Conservation (phyloP, 2,888 invertebrate genomes). For the Cryptocephalus moraei region DNA sequence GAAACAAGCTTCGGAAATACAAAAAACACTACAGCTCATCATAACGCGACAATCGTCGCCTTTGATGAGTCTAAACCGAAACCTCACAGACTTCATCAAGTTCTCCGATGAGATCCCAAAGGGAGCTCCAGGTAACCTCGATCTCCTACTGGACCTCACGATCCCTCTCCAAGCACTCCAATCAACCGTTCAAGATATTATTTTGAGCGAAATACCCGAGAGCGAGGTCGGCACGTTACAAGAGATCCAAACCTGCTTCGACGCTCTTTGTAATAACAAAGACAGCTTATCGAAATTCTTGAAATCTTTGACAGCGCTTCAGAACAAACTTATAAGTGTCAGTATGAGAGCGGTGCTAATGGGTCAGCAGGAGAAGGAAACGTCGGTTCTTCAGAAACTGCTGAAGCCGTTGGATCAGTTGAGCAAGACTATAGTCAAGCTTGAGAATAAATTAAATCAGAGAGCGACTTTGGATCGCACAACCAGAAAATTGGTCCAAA, state of each 20-base stretch:
- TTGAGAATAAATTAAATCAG: constrained; percentile 24
- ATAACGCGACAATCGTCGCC: background rate
- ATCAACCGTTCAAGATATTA: background rate
- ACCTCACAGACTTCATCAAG: background rate
- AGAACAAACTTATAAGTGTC: constrained; percentile 31
- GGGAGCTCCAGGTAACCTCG: background rate
- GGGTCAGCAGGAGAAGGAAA: constrained; percentile 18
- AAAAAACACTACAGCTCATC: background rate
- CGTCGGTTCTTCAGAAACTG: constrained; percentile 28
- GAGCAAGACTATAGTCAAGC: constrained; percentile 29
- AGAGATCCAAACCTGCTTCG: constrained; percentile 24
- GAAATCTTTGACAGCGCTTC: constrained; percentile 26
- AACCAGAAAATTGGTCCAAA: constrained; percentile 10
- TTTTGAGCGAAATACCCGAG: background rate
- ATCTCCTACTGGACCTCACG: background rate
- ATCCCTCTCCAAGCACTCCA: background rate
- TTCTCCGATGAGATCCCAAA: too few relatives aligned
- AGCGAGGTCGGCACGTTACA: constrained; percentile 9
- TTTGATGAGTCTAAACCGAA: background rate
- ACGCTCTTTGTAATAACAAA: constrained; percentile 14
- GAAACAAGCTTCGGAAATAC: too few relatives aligned
- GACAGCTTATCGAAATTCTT: constrained; percentile 16
- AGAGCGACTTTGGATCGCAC: constrained; percentile 15
- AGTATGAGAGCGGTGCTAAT: constrained; percentile 31
- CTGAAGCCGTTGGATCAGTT: constrained; percentile 30